Conservation (phyloP, 2,797 vertebrate genomes). For the Staurois parvus region DNA sequence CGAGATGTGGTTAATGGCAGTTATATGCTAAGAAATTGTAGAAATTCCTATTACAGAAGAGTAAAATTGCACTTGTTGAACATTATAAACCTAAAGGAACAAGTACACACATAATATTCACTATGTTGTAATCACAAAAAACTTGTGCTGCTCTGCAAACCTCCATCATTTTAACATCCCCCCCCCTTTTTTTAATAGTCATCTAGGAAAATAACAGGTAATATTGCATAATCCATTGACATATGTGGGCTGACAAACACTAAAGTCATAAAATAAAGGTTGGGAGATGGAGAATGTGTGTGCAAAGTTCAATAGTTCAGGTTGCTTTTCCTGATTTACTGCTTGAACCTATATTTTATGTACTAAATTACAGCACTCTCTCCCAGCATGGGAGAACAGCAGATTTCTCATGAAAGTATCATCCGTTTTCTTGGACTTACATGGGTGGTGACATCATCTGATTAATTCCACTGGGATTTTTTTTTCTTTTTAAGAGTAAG, state of each 20-base stretch:
- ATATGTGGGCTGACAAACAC: slow-evolving; percentile 53
- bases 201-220: slow-evolving; percentile 45
- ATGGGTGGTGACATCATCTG: slow-evolving; percentile 53
- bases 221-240: slow-evolving; percentile 41
- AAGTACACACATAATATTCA: background rate
- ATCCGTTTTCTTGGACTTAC: slow-evolving; percentile 42
- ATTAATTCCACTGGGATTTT: slow-evolving; percentile 21
- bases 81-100: background rate
- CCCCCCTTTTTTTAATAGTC: slow-evolving; percentile 8
- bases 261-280: slow-evolving; percentile 54
- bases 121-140: background rate
- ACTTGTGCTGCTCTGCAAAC: background rate
- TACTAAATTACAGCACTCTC: slow-evolving; percentile 51
- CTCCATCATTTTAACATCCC: background rate
- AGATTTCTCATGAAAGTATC: slow-evolving; percentile 46
- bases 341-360: slow-evolving; percentile 54
- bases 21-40: background rate
- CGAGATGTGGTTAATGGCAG: no score
- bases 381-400: slow-evolving; percentile 48
- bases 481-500: background rate
- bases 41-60: background rate
- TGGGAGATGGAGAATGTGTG: slow-evolving; percentile 54
- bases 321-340: slow-evolving; percentile 54
- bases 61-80: background rate
- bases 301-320: slow-evolving; percentile 59